A percentile compares a stretch with the other conserved stretches of the same genome.
phyloP scores from a whole-genome alignment of 2,888 invertebrate genomes.

The Drosophila yooni region DNA sequence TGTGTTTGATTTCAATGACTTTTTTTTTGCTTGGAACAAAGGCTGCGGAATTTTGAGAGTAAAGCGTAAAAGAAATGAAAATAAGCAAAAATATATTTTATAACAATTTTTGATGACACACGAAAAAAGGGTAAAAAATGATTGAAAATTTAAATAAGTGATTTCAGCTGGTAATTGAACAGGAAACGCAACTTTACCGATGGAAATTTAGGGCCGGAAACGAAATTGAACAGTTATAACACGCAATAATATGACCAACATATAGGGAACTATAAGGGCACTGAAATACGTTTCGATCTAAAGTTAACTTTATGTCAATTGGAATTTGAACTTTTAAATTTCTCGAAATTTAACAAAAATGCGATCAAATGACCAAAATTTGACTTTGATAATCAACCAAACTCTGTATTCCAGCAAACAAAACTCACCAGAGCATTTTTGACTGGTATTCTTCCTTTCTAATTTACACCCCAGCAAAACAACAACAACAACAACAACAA shows the following conservation, averaged over 20 bases:
- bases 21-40: background rate
- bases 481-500: background rate
- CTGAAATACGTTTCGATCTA: background rate
- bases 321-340: background rate
- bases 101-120: background rate
- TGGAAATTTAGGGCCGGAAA: background rate
- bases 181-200: background rate
- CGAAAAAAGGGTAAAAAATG: background rate
- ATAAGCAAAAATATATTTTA: background rate
- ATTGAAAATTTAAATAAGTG: background rate
- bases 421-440: too few species aligned
- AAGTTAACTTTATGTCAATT: background rate
- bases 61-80: background rate
- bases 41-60: background rate
- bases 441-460: background rate
- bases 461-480: background rate
- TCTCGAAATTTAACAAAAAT: too few species aligned
- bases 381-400: too few species aligned
- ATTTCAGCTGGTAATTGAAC: background rate
- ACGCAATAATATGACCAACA: background rate
- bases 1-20: constrained; percentile 16
- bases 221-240: background rate
- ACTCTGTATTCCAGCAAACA: too few species aligned
- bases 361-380: too few species aligned
- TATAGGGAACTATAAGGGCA: background rate